Conservation (phyloP, 1,140 invertebrate genomes). For the Bradynema listronoti region DNA sequence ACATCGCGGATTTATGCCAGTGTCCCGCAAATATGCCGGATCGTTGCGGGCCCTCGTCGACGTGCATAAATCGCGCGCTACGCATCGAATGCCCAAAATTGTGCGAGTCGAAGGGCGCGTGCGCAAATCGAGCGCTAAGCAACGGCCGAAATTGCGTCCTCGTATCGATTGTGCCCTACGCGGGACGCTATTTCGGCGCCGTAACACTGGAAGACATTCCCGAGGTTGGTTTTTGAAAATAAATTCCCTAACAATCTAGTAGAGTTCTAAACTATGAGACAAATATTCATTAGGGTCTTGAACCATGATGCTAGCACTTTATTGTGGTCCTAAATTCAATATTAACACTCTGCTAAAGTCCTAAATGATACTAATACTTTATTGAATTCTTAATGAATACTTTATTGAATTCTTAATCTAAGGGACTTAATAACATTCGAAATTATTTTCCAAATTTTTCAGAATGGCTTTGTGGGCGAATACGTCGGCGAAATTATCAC, state of each 20-base stretch:
- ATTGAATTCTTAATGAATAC: too few relatives aligned
- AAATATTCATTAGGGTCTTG: too few relatives aligned
- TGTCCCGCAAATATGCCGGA: slow-evolving; percentile 7
- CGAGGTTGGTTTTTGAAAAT: slow-evolving; percentile 6
- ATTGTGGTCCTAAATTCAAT: too few relatives aligned
- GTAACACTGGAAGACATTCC: slow-evolving; percentile 11
- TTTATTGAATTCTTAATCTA: too few relatives aligned
- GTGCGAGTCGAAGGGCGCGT: slow-evolving; percentile 1
- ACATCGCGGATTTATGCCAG: slow-evolving; percentile 12
- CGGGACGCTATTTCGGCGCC: slow-evolving; percentile 17
- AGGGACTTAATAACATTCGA: too few relatives aligned
- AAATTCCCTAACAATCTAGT: background rate
- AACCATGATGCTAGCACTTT: too few relatives aligned
- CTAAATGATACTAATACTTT: too few relatives aligned
- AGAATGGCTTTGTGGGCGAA: slow-evolving; percentile 26
- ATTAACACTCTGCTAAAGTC: too few relatives aligned
- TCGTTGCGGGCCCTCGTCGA: slow-evolving; percentile 21
- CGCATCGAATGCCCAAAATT: slow-evolving; percentile 24
- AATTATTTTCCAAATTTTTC: too few relatives aligned
- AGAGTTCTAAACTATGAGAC: background rate
- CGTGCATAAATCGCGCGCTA: slow-evolving; percentile 24
- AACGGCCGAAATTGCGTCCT: slow-evolving; percentile 16
- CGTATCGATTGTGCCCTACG: slow-evolving; percentile 12
- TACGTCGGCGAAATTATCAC: slow-evolving; percentile 25
- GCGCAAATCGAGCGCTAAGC: slow-evolving; percentile 19